These are phyloP conservation scores for Taenaris catops DNA, from an alignment of 2,888 invertebrate genomes.

Conservation along the genomic window DNA sequence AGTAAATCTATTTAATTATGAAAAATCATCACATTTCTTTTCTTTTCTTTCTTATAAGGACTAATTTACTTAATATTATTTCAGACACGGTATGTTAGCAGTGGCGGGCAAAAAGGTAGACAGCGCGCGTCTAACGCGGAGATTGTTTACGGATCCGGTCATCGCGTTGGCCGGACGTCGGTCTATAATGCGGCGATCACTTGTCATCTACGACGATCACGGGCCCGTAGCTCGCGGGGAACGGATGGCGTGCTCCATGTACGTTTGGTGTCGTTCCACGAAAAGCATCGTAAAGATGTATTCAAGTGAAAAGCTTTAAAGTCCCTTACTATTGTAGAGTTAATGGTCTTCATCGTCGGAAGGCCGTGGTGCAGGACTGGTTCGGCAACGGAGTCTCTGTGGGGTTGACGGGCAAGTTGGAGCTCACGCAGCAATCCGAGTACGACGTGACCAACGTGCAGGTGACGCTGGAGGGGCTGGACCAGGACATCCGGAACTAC, in stretches of 20 bases:
- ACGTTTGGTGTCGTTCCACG: no score
- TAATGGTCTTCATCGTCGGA: conserved; percentile 85
- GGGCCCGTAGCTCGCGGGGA: conserved; percentile 94
- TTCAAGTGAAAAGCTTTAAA: no score
- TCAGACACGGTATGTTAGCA: conserved; percentile 83
- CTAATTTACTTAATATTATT: conserved; percentile 12
- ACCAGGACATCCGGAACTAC: conserved; percentile 83
- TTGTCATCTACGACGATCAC: conserved; percentile 93
- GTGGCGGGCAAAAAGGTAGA: conserved; percentile 87
- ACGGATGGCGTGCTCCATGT: conserved; percentile 93
- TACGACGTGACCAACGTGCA: conserved; percentile 91
- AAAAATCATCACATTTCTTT: no score
- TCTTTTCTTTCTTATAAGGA: no score
- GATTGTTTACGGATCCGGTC: conserved; percentile 88
- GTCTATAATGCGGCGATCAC: conserved; percentile 88
- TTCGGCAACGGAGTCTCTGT: conserved; percentile 87
- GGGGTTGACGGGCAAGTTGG: conserved; percentile 85
- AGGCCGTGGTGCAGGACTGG: conserved; percentile 93
- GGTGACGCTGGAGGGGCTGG: conserved; percentile 86
- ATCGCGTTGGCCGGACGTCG: conserved; percentile 87
- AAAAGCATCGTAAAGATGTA: no score
- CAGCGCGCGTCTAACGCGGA: conserved; percentile 83
- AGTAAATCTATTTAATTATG: no score
- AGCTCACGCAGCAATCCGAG: conserved; percentile 91
- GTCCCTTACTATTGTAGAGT: no score